These are phyloP conservation scores for Drosophila nasuta DNA, from an alignment of 1,140 invertebrate genomes.

Conservation along the genomic window DNA sequence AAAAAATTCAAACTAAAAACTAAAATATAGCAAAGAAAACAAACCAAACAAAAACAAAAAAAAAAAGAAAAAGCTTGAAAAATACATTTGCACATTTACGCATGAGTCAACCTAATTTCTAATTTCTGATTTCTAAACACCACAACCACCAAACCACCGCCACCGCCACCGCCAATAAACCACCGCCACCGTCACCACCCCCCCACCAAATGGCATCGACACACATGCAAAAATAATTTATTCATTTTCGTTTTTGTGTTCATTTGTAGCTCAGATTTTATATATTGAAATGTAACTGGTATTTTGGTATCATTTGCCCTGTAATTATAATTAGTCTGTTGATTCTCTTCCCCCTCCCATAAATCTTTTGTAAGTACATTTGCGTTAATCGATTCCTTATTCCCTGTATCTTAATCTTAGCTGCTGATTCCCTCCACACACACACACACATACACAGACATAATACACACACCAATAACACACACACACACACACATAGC, in stretches of 20 bases:
- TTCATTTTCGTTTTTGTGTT: constrained; percentile 34
- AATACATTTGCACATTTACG: constrained; percentile 85
- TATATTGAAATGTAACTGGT: constrained; percentile 36
- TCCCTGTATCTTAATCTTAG: constrained; percentile 49
- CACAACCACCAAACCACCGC: constrained; percentile 21
- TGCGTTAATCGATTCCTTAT: constrained; percentile 42
- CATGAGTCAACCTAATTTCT: constrained; percentile 84
- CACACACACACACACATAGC: constrained; percentile 46
- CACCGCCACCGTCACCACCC: constrained; percentile 2
- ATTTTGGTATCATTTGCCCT: constrained; percentile 48
- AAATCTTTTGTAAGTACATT: constrained; percentile 45
- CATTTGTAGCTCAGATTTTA: constrained; percentile 59
- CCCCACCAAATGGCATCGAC: constrained; percentile 29
- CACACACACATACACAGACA: constrained; percentile 28
- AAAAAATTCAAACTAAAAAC: constrained; percentile 46
- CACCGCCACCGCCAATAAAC: constrained; percentile 24
- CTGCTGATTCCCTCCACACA: constrained; percentile 63
- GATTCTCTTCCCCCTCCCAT: constrained; percentile 28
- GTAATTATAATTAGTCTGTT: constrained; percentile 62
- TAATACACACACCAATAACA: constrained; percentile 1
- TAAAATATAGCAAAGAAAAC: constrained; percentile 39
- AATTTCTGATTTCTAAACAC: constrained; percentile 36
- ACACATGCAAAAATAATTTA: constrained; percentile 39
- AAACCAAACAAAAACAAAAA: constrained; percentile 42
- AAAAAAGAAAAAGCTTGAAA: constrained; percentile 75